These are phyloP conservation scores for Leptothorax acervorum DNA, from an alignment of 2,888 invertebrate genomes.

Conservation along the genomic window DNA sequence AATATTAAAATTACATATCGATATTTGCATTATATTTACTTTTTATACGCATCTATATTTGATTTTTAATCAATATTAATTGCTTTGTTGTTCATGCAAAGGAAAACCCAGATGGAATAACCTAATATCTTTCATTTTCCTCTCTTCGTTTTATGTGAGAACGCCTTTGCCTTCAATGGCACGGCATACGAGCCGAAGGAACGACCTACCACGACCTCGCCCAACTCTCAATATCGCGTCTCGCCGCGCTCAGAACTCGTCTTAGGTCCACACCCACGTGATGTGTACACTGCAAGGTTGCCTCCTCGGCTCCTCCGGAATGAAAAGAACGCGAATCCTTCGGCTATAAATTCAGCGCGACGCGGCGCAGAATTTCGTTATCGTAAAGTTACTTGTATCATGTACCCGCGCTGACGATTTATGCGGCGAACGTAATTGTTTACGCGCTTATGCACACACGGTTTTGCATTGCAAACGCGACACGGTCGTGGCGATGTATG, in stretches of 20 bases:
- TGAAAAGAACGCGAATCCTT: conserved; percentile 55
- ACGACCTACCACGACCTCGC: conserved; percentile 75
- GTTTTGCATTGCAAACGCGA: conserved; percentile 34
- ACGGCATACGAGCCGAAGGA: conserved; percentile 54
- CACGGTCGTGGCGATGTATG: not conserved
- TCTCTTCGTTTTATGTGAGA: conserved; percentile 61
- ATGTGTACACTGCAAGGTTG: conserved; percentile 69
- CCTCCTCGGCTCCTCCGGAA: conserved; percentile 59
- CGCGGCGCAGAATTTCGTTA: conserved; percentile 51
- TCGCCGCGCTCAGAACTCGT: conserved; percentile 63
- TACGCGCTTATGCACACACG: conserved; percentile 25
- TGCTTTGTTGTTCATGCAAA: not conserved
- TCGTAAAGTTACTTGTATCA: conserved; percentile 46
- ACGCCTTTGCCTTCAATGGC: conserved; percentile 67
- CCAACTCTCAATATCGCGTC: conserved; percentile 70
- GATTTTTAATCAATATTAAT: not conserved
- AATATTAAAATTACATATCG: not conserved
- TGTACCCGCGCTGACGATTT: conserved; percentile 45
- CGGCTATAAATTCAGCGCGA: conserved; percentile 52
- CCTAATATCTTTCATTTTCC: conserved; percentile 9
- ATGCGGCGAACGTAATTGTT: conserved; percentile 47
- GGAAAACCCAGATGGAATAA: not conserved
- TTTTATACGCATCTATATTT: not conserved
- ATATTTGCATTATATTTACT: not conserved
- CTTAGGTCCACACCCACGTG: conserved; percentile 73